Evolutionary conservation across 2,888 invertebrate genomes (phyloP).

Genomic region (Lithophane ornitopus): DNA sequence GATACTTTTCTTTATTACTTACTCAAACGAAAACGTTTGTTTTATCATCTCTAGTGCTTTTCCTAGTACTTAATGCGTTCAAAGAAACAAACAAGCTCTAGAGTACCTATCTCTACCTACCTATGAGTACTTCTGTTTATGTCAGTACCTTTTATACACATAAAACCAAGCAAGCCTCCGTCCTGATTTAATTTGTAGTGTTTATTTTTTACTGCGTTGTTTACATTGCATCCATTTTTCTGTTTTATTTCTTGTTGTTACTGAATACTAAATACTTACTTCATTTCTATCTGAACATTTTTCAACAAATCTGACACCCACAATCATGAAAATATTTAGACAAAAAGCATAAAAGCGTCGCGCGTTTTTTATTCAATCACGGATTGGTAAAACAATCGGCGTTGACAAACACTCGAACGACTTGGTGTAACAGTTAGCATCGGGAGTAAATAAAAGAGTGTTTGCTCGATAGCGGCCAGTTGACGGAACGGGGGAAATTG

Average conservation of each 20-base stretch:
- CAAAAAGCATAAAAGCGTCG: slow-evolving; percentile 11
- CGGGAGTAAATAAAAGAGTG: slow-evolving; percentile 58
- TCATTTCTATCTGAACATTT: neutral
- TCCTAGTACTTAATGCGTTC: neutral
- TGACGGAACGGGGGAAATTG: slow-evolving; percentile 67
- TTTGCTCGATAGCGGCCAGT: slow-evolving; percentile 63
- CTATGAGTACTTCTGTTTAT: neutral
- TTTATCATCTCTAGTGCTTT: slow-evolving; percentile 17
- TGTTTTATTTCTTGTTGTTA: slow-evolving; percentile 23
- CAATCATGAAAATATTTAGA: slow-evolving; percentile 40
- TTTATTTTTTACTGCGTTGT: slow-evolving; percentile 29
- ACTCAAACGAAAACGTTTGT: neutral
- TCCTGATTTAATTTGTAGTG: slow-evolving; percentile 29
- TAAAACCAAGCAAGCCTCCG: slow-evolving; percentile 18
- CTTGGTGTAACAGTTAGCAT: slow-evolving; percentile 49
- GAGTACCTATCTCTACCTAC: too few relatives aligned
- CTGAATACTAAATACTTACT: neutral
- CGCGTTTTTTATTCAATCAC: slow-evolving; percentile 42
- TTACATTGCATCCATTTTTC: slow-evolving; percentile 19
- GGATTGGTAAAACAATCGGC: slow-evolving; percentile 39
- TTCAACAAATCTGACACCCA: slow-evolving; percentile 10
- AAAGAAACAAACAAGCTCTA: slow-evolving; percentile 10
- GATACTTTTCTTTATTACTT: neutral
- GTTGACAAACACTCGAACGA: slow-evolving; percentile 37
- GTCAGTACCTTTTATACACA: slow-evolving; percentile 10